These are phyloP conservation scores for Bursaphelenchus mucronatus DNA, from an alignment of 1,140 invertebrate species.

Conservation along the genomic window DNA sequence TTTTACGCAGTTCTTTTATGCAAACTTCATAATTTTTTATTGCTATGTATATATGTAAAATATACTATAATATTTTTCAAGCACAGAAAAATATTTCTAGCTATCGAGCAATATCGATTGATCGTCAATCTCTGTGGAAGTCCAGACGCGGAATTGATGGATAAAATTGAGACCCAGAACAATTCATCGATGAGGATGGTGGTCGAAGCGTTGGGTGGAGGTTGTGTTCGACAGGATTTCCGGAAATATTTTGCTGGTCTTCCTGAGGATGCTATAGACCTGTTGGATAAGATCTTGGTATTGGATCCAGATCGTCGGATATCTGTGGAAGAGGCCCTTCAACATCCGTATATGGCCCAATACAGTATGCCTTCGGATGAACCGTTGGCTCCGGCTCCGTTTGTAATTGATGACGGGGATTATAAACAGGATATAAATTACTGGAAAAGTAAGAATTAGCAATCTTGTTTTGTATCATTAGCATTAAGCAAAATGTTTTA, in stretches of 20 bases:
- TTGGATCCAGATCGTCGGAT: conserved; percentile 81
- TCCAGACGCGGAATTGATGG: conserved; percentile 47
- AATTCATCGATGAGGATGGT: conserved; percentile 30
- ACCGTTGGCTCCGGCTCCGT: conserved; percentile 44
- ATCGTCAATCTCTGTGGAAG: conserved; percentile 53
- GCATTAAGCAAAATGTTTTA: no score
- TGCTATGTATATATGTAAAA: not conserved
- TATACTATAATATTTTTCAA: not conserved
- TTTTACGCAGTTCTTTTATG: no score
- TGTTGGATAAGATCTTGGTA: conserved; percentile 88
- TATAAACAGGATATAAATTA: conserved; percentile 27
- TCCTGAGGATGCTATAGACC: conserved; percentile 78
- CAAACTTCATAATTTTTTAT: no score
- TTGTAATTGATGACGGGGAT: conserved; percentile 50
- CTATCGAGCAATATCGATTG: conserved; percentile 51
- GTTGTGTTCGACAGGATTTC: conserved; percentile 81
- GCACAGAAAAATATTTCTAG: conserved; percentile 20
- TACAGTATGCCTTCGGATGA: conserved; percentile 47
- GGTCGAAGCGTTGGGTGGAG: conserved; percentile 45
- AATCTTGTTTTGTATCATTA: no score
- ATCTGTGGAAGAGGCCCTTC: conserved; percentile 51
- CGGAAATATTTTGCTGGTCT: conserved; percentile 76
- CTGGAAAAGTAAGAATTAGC: conserved; percentile 45
- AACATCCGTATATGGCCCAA: conserved; percentile 37
- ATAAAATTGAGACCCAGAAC: conserved; percentile 49